Evolutionary conservation across 2,797 vertebrate genomes (phyloP), one percentile per base, ranked within the genome.

Genomic region (Champsocephalus esox): DNA sequence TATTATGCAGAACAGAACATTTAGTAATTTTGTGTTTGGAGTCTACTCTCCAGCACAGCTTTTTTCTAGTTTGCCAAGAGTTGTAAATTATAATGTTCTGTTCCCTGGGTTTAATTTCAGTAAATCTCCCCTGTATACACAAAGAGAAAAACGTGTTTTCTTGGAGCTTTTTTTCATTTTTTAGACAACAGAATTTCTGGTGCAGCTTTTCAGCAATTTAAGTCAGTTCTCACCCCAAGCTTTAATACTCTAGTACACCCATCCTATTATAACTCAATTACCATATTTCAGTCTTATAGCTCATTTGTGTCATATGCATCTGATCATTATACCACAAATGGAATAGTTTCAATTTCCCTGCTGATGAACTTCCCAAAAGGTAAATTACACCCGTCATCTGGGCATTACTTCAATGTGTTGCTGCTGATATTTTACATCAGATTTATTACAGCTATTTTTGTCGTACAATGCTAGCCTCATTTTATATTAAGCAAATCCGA

Each of bases 401-500:
- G 41, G 54, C 24, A 58, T 2, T 55, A 69, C 38, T 32, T 46
- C 46, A 66, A 24, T 71, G 12, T 55, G 28, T 34, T 38, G 48
- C 55, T 55, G 41, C 66, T 76, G 51, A 55, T 70, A 57, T 70
- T 77, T 80, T 24, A 58, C 55, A 69, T 63, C 13, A 44, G 64
- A 77, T 81, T 84, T 68, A 76, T 48, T n/a, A 38, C 49, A 38
- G n/a, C 64, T 82, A 67, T 83, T 76, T 80, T 48, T 48, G 48
- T 78, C 62, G 43, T 21, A 46, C 21, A 66, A 45, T 19, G 21
- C 19, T 0, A 49, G 24, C 50, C 12, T 57, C 5, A 0, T 70
- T 85, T 85, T 44, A 82, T 77, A 82, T 52, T 71, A 83, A 76
- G 70, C 70, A 65, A 73, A 80, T 85, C 63, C 14, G 66, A 84